A percentile compares a stretch with the other conserved stretches of the same genome.
Conservation (phyloP, 2,113 vertebrate species). For the Oryzias woworae region DNA sequence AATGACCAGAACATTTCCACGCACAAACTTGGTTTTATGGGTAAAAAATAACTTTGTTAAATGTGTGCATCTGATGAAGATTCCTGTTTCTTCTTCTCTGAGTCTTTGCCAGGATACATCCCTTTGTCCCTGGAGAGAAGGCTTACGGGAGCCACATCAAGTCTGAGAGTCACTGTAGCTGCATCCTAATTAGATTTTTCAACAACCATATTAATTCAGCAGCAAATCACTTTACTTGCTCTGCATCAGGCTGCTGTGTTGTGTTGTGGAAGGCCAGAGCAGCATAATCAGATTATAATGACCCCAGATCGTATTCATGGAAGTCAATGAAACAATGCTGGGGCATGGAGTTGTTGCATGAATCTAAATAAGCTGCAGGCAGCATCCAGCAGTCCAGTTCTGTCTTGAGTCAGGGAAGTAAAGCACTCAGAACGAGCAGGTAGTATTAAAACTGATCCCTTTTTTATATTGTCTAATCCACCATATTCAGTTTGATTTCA, state of each 20-base stretch:
- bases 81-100: conserved; percentile 6
- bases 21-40: not conserved
- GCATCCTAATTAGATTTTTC: conserved; percentile 57
- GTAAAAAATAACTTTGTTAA: conserved; percentile 25
- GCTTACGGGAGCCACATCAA: conserved; percentile 34
- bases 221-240: conserved; percentile 55
- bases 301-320: conserved; percentile 45
- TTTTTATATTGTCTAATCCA: too few species aligned
- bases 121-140: conserved; percentile 26
- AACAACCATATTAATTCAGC: conserved; percentile 59
- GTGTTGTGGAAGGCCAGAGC: conserved; percentile 38
- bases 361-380: conserved; percentile 31
- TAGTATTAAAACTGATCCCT: too few species aligned
- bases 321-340: conserved; percentile 40
- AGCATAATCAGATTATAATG: conserved; percentile 47
- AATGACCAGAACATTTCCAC: conserved; percentile 15
- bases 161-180: conserved; percentile 53
- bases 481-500: too few species aligned
- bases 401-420: not conserved
- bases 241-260: conserved; percentile 39
- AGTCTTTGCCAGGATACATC: conserved; percentile 13
- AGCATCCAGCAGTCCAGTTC: not conserved
- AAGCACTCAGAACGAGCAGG: not conserved
- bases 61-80: conserved; percentile 28
- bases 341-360: not conserved